Conservation (phyloP, 2,113 vertebrate species). For the Rhinogobius similis region DNA sequence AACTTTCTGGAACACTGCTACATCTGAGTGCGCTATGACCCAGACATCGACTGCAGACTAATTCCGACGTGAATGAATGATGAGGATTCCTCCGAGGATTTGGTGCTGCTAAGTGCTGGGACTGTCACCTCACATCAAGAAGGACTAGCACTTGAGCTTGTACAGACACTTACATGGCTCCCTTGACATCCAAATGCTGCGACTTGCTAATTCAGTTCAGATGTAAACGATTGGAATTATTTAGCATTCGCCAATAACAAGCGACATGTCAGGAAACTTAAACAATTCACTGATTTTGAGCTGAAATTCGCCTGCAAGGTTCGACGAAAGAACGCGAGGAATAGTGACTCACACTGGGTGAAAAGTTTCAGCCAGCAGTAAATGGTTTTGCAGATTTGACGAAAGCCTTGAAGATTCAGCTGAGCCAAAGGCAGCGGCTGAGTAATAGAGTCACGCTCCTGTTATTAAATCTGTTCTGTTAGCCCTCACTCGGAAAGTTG, state of each 20-base stretch:
- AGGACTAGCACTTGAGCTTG: constrained; percentile 25
- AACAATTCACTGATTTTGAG: neutral
- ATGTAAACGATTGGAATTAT: neutral
- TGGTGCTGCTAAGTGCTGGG: constrained; percentile 50
- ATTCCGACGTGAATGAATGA: constrained; percentile 36
- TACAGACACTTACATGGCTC: constrained; percentile 32
- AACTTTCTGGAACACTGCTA: neutral
- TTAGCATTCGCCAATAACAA: neutral
- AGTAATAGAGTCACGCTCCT: neutral
- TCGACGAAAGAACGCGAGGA: too few species aligned
- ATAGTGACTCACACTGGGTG: neutral
- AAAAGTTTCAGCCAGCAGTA: neutral
- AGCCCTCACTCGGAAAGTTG: neutral
- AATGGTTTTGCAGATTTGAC: constrained; percentile 4
- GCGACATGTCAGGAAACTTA: neutral
- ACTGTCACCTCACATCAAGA: constrained; percentile 57
- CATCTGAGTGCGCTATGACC: neutral
- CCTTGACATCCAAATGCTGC: constrained; percentile 10
- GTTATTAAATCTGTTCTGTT: constrained; percentile 6
- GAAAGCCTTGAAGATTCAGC: constrained; percentile 8
- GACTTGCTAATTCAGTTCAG: neutral
- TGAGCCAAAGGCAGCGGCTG: neutral
- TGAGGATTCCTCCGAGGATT: constrained; percentile 20
- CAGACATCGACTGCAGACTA: neutral
- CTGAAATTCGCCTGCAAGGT: neutral